Base-by-base conservation (phyloP, 2,797 vertebrate species). In the Triplophysa yarkandensis region DNA sequence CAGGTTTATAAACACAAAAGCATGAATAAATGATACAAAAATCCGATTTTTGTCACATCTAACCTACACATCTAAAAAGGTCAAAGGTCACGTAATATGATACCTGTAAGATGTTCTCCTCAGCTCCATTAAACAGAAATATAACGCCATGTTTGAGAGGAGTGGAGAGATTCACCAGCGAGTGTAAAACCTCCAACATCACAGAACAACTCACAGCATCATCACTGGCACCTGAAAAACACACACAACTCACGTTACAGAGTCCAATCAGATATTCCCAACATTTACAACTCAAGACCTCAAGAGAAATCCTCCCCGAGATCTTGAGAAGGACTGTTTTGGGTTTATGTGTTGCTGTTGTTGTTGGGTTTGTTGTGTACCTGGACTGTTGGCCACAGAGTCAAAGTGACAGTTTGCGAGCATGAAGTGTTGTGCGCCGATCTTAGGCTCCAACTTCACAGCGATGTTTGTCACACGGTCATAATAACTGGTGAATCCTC, bases 371-470 rank as follows among this genome's bases (percentile, higher is more conserved):
- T 7, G 21, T 25, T 48, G 41, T 17, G 69, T 88, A 99, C 97
- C 97, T 75, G 95, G 94, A 76, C 94, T 96, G 88, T 95, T 95
- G 54, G 95, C 93, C 85, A 99, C 96, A 0, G 95, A 95, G 88
- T 99, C 97, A 86, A 99, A 99, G 88, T 99, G 97, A 83, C 97
- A 98, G 82, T 99, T 99, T 46, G 96, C 95, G 48, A 99, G 88
- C 77, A 99, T 92, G 23, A 97, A 90, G 82, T 98, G 95, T 82
- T 94, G 84, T 0, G 95, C 89, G 36, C 95, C 95, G 0, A 21
- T 79, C 68, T 82, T 92, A 7, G 97, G 96, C 81, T 98, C 96
- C 74, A 99, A 87, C 77, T 92, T 94, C 48, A 98, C 96, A 0
- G 89, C 92, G 0, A 99, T 82, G 82, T 98, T 99, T 80, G 95